A percentile compares a stretch with the other conserved stretches of the same genome.
These are phyloP conservation scores for Mylabris phalerata DNA, from an alignment of 1,140 invertebrate species.

Conservation along the genomic window DNA sequence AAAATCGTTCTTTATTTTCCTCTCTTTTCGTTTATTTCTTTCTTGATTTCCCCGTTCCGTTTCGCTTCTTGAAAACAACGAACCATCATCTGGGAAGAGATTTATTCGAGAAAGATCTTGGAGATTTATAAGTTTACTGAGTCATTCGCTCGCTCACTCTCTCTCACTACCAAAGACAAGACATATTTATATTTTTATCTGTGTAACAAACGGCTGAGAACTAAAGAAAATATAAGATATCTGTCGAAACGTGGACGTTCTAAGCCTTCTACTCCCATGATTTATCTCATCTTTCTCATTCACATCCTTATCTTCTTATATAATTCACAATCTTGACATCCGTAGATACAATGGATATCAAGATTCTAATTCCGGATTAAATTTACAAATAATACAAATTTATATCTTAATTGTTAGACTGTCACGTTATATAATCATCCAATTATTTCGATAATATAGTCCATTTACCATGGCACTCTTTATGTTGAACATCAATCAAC, in stretches of 20 bases:
- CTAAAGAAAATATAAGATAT: slow-evolving; percentile 27
- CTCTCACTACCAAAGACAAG: slow-evolving; percentile 19
- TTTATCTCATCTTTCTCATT: slow-evolving; percentile 15
- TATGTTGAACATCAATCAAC: slow-evolving; percentile 7
- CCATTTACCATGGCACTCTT: slow-evolving; percentile 5
- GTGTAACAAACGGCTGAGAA: slow-evolving; percentile 28
- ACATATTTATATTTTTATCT: slow-evolving; percentile 33
- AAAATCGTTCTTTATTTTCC: background rate
- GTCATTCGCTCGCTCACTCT: slow-evolving; percentile 13
- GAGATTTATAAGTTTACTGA: slow-evolving; percentile 32
- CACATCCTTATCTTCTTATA: background rate
- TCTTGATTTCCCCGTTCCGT: too few relatives aligned
- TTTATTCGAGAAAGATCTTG: slow-evolving; percentile 21
- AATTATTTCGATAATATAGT: slow-evolving; percentile 6
- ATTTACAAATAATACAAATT: background rate
- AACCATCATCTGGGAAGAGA: slow-evolving; percentile 21
- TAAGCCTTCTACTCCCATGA: slow-evolving; percentile 22
- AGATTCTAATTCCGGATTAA: slow-evolving; percentile 6
- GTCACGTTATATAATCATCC: background rate
- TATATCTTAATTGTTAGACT: too few relatives aligned
- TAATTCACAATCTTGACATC: slow-evolving; percentile 19
- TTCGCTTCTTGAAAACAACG: slow-evolving; percentile 9
- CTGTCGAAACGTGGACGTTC: slow-evolving; percentile 29
- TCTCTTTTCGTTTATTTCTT: too few relatives aligned
- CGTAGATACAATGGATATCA: slow-evolving; percentile 1